Base-by-base conservation (phyloP, 1,140 invertebrate genomes). In the Maconellicoccus hirsutus region DNA sequence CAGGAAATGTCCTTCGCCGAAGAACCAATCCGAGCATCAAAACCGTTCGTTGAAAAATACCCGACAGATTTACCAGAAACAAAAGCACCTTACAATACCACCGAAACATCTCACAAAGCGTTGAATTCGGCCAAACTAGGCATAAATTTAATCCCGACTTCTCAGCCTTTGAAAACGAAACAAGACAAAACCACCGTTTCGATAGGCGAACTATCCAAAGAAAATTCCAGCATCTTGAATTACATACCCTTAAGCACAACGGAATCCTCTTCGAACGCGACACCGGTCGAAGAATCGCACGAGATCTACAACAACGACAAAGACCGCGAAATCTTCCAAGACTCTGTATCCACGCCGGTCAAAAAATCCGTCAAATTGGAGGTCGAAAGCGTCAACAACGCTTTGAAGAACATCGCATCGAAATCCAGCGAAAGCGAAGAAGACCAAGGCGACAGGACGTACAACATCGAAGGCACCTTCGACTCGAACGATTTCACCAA, bases 31-130 rank as follows among this genome's bases (percentile, higher is more conserved):
- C 69, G 69, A 23, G 16, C 52, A 2, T 63, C 29, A 0, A 69
- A 52, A 26, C 71, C 69, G 6, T 16, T 52, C 59, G 14, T 70
- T 1, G 72, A 69, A 23, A 73, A 59, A 19, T 69, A 52, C n/a
- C 33, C 70, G 2, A 69, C 29, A 1, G 71, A 66, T n/a, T 33
- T 38, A 1, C 39, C 70, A 6, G 42, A 33, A 10, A 42, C 59
- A 14, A 14, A 3, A 25, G 8, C 6, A 16, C 16, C 22, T 19
- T 25, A 1, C 70, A 70, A 33, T 61, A 81, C 92, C 92, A 80
- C 88, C 74, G 72, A 6, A 73, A 70, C 23, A 66, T 72, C 42
- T 73, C 71, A 66, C 39, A 59, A 16, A 38, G 69, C 66, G 72
- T 59, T 33, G n/a, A 63, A 16, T 69, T 72, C 72, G n/a, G 42